Percentiles rank a stretch among this genome's conserved stretches.
phyloP scores from a whole-genome alignment of 2,888 invertebrate genomes.

The Clanis bilineata region DNA sequence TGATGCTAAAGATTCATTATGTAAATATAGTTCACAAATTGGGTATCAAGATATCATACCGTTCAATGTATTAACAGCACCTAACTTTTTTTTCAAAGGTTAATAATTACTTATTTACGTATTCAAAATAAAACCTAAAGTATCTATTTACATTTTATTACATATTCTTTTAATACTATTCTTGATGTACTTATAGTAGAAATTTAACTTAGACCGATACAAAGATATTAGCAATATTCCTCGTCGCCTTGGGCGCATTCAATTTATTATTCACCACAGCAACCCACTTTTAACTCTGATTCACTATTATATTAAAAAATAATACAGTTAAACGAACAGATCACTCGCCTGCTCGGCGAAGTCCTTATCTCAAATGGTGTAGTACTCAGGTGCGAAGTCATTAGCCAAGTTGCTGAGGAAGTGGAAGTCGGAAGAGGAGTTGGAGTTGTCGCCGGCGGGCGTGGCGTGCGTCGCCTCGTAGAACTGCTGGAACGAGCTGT shows the following conservation, averaged over 20 bases:
- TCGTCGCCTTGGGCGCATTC: constrained; percentile 60
- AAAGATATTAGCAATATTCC: constrained; percentile 47
- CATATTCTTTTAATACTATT: constrained; percentile 46
- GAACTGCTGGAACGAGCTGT: constrained; percentile 87
- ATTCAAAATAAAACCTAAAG: constrained; percentile 33
- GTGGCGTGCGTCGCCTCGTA: constrained; percentile 83
- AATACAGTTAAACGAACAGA: constrained; percentile 69
- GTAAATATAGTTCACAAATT: constrained; percentile 1
- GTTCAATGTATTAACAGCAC: constrained; percentile 17
- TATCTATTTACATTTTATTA: constrained; percentile 71
- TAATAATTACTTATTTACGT: constrained; percentile 28
- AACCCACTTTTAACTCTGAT: constrained; percentile 37
- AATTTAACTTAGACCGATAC: constrained; percentile 50
- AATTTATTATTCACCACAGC: constrained; percentile 47
- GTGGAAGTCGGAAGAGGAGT: constrained; percentile 96
- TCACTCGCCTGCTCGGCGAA: constrained; percentile 79
- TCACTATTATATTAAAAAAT: constrained; percentile 25
- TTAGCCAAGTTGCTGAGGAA: constrained; percentile 95
- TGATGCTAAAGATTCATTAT: neutral
- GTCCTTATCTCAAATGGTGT: constrained; percentile 84
- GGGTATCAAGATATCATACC: neutral
- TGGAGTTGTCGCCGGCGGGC: constrained; percentile 89
- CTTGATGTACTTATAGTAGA: constrained; percentile 49
- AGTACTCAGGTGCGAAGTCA: constrained; percentile 96
- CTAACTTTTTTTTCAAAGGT: constrained; percentile 12